A percentile compares a stretch with the other conserved stretches of the same genome.
Evolutionary conservation across 2,797 vertebrate species (phyloP).

Genomic region (Helicolenus hilgendorfi): DNA sequence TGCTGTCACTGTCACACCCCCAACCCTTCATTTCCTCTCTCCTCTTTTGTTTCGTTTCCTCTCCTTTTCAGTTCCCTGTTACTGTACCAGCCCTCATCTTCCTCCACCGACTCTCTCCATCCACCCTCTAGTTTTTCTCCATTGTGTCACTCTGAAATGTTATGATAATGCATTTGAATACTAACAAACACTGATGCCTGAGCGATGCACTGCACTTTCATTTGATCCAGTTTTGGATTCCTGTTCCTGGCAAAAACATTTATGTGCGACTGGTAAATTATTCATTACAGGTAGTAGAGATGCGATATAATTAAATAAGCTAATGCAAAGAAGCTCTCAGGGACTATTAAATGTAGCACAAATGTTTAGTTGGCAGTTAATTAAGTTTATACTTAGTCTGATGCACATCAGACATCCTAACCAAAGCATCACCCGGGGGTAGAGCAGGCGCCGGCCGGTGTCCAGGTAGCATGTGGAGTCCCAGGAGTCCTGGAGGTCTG

Average conservation of each 20-base stretch:
- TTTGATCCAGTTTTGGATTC: conserved; percentile 46
- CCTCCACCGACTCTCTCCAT: conserved; percentile 10
- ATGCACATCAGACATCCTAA: conserved; percentile 58
- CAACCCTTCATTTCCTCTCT: conserved; percentile 49
- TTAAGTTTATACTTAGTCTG: conserved; percentile 68
- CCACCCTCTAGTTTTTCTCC: not conserved
- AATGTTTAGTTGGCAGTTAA: conserved; percentile 76
- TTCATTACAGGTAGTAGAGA: conserved; percentile 73
- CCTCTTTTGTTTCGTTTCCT: conserved; percentile 38
- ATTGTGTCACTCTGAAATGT: conserved; percentile 35
- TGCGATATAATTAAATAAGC: conserved; percentile 78
- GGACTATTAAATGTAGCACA: conserved; percentile 73
- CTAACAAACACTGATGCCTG: conserved; percentile 27
- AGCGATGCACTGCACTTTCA: conserved; percentile 27
- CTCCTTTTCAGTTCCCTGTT: conserved; percentile 36
- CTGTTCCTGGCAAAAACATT: conserved; percentile 64
- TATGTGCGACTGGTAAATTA: conserved; percentile 66
- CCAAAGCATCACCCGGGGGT: conserved; percentile 25
- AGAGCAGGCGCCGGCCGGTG: conserved; percentile 28
- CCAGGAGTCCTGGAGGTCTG: not conserved
- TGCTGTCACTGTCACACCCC: conserved; percentile 44
- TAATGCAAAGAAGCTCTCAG: conserved; percentile 71
- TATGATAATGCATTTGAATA: conserved; percentile 19
- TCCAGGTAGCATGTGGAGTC: conserved; percentile 40
- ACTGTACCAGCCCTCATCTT: conserved; percentile 16